Evolutionary conservation across 2,888 invertebrate genomes (phyloP), one percentile per base, ranked within the genome.

Genomic region (Hypsopygia costalis): DNA sequence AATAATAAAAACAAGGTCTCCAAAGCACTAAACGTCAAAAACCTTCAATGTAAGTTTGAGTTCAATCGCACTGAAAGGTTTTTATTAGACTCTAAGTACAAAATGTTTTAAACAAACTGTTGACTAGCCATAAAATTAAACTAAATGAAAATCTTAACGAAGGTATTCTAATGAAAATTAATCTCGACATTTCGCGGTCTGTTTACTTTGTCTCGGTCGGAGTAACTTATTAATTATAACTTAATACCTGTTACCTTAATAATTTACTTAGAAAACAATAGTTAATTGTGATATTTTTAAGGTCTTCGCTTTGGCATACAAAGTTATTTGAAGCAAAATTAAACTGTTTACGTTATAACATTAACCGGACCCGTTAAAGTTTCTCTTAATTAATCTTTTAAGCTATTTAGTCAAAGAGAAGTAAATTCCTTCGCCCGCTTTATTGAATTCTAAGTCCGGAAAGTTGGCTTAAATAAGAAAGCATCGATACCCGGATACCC

Each of bases 371-470:
- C 68, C 61, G 52, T 43, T 55, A 51, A 81, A 81, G 74, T 80
- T 85, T 70, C 59, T 70, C 70, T 71, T 82, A 81, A 83, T 86
- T 83, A 86, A 85, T 85, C 78, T 76, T 75, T 77, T 78, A 69
- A 81, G 77, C 74, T 79, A 81, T 85, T 85, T 82, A 83, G 79
- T 80, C 82, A 81, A 81, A 85, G 81, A 74, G 75, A 76, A 79
- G 71, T 72, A 69, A 82, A 81, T 80, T 80, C 81, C 81, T 74
- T 69, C 68, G 70, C 69, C 68, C 62, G 77, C 81, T 80, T 82
- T 81, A 81, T 81, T 82, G 78, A 83, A 83, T 78, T 80, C 81
- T 79, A 72, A 78, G 72, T 69, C 71, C 64, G 69, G 68, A 69
- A 81, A 85, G 75, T 82, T 83, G 66, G 63, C 63, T 79, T 81